These are phyloP conservation scores for Operophtera brumata DNA, from an alignment of 2,888 invertebrate genomes.

Conservation along the genomic window DNA sequence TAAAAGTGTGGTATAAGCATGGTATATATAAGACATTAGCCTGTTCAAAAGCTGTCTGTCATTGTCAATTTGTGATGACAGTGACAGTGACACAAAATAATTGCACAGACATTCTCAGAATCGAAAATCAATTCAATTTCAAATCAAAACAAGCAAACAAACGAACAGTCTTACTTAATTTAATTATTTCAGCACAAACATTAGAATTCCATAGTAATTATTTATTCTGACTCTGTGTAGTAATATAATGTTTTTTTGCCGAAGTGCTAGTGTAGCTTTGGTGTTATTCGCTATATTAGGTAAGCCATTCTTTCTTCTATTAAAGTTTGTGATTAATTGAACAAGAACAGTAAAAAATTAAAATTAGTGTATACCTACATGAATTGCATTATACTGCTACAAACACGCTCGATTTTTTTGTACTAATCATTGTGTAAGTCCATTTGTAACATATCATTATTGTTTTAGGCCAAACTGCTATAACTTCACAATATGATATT, in stretches of 20 bases:
- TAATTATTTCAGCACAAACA: no score
- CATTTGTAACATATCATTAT: neutral
- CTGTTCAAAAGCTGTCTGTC: no score
- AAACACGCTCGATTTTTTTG: neutral
- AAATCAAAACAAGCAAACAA: no score
- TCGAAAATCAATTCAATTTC: no score
- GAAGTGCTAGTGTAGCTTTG: slow-evolving; percentile 9
- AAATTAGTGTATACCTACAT: slow-evolving; percentile 9
- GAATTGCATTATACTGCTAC: neutral
- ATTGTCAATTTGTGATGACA: neutral
- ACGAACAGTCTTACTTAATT: no score
- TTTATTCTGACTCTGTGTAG: no score
- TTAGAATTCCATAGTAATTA: no score
- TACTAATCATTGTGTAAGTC: neutral
- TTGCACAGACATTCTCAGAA: no score
- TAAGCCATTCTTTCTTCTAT: slow-evolving; percentile 11
- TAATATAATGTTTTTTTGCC: slow-evolving; percentile 12
- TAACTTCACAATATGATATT: slow-evolving; percentile 61
- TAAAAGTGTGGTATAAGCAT: no score
- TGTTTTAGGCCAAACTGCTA: slow-evolving; percentile 44
- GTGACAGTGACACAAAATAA: neutral
- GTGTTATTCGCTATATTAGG: slow-evolving; percentile 17
- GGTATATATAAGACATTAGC: no score
- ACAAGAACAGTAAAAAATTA: neutral
- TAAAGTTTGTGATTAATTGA: slow-evolving; percentile 10